phyloP scores from a whole-genome alignment of 2,113 vertebrate species.

The Hystrix cristata region DNA sequence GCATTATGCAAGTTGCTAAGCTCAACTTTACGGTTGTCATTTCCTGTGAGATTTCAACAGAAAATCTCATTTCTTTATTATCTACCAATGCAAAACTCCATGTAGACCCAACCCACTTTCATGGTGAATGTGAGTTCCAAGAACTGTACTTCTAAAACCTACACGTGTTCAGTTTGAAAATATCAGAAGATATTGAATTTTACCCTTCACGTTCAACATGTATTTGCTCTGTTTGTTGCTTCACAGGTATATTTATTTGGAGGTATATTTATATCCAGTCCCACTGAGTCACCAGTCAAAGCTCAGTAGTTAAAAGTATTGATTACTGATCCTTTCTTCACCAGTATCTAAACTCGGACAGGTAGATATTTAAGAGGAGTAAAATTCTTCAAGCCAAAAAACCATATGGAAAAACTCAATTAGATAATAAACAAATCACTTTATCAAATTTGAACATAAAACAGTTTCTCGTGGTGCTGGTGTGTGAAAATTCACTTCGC shows the following conservation, averaged over 20 bases:
- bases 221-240: background rate
- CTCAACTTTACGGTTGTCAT: slow-evolving; percentile 68
- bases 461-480: background rate
- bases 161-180: background rate
- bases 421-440: background rate
- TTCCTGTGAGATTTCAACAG: slow-evolving; percentile 79
- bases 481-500: background rate
- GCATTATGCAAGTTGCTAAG: slow-evolving; percentile 73
- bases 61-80: slow-evolving; percentile 59
- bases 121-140: background rate
- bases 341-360: background rate
- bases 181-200: background rate
- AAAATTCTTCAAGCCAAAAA: slow-evolving; percentile 25
- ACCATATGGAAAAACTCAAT: background rate
- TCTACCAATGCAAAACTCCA: background rate
- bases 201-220: background rate
- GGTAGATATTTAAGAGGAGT: background rate
- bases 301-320: background rate
- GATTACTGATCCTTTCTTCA: background rate
- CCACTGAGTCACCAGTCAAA: background rate
- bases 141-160: background rate
- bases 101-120: background rate
- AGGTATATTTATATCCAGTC: background rate
- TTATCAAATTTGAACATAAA: background rate
- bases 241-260: background rate